Evolutionary conservation across 2,888 invertebrate species (phyloP), one percentile per base, ranked within the genome.

Genomic region (Scaeva pyrastri): DNA sequence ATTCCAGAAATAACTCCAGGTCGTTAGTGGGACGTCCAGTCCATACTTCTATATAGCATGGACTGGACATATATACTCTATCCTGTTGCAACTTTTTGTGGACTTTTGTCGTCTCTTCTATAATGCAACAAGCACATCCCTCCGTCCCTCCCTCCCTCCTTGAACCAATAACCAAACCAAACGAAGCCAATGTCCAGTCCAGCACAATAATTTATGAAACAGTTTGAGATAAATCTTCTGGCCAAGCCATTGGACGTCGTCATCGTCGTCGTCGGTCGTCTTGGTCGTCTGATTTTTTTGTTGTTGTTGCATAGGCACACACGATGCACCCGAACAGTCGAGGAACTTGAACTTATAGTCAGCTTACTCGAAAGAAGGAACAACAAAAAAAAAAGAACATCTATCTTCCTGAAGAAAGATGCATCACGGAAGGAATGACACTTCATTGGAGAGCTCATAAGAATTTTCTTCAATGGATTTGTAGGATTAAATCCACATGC

Each of bases 61-160:
- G 4, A 31, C 6, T 31, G 6, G 6, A 21, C 14, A 12, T 41
- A 21, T 6, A 0, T 52, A 11, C n/a, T 78, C 19, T 43, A 31
- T 66, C 64, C 66, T 56, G 55, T 73, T 62, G 2, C 39, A 8
- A 6, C 12, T 75, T 71, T 71, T 62, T 70, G 55, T 71, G 48
- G 76, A n/a, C 81, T 76, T 81, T 78, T 78, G 83, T 78, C 76
- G 78, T 66, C 45, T 83, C 76, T 83, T 66, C 64, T 36, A 66
- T 48, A 48, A 31, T 48, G 31, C 66, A 66, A 66, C 48, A 26
- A 45, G 31, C 5, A 8, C 31, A 8, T 31, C 31, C 8, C 2
- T 31, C n/a, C n/a, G n/a, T n/a, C n/a, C n/a, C 48, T 52, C 31
- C 12, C 8, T 6, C 7, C 8, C n/a, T 21, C 8, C n/a, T 2